These are phyloP conservation scores for Nymphalis c-album DNA, from an alignment of 2,888 invertebrate genomes.

Conservation along the genomic window DNA sequence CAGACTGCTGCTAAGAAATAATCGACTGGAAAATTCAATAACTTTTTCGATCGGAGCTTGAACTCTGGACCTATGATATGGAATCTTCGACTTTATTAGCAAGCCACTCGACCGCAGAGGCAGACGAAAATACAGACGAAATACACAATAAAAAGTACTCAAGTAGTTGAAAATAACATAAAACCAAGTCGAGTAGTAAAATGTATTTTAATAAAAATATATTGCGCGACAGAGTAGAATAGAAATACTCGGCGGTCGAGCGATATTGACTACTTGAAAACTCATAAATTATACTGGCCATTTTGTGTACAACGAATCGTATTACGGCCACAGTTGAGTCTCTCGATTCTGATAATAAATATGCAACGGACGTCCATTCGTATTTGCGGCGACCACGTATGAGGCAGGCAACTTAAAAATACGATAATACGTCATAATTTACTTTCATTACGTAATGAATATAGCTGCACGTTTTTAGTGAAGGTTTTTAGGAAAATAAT, in stretches of 20 bases:
- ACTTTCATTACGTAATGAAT: too few species aligned
- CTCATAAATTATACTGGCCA: slow-evolving; percentile 22
- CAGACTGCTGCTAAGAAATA: too few species aligned
- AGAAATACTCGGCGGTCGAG: slow-evolving; percentile 9
- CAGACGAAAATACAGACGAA: background rate
- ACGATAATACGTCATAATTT: too few species aligned
- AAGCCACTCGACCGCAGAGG: background rate
- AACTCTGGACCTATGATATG: too few species aligned
- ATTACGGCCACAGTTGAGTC: background rate
- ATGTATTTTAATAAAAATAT: slow-evolving; percentile 1
- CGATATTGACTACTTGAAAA: slow-evolving; percentile 25
- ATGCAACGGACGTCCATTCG: too few species aligned
- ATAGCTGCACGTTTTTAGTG: too few species aligned
- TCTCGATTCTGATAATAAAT: background rate
- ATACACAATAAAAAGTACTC: background rate
- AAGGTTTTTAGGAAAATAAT: too few species aligned
- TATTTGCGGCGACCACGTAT: too few species aligned
- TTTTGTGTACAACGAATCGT: background rate
- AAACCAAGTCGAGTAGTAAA: background rate
- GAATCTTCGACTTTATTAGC: too few species aligned
- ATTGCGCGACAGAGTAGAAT: background rate
- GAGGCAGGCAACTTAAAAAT: too few species aligned
- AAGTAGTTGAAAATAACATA: background rate
- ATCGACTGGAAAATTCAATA: too few species aligned
- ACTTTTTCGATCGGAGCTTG: too few species aligned